These are phyloP conservation scores for Semaprochilodus insignis DNA, from an alignment of 2,797 vertebrate species.

Conservation along the genomic window DNA sequence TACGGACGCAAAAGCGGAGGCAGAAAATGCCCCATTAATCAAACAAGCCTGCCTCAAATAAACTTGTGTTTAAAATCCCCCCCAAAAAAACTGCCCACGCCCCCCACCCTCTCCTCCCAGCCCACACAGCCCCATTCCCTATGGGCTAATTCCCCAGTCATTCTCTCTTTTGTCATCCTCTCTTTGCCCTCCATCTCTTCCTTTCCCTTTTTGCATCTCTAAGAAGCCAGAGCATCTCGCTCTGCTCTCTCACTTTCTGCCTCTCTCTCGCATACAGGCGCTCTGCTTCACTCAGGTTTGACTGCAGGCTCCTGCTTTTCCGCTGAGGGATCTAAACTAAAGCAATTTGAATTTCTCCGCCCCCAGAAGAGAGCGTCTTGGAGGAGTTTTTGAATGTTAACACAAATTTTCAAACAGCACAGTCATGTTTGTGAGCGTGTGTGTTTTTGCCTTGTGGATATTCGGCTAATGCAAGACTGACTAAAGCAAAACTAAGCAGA, in stretches of 20 bases:
- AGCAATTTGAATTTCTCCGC: constrained; percentile 42
- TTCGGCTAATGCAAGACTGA: constrained; percentile 22
- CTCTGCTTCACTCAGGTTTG: constrained; percentile 41
- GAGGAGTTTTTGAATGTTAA: constrained; percentile 49
- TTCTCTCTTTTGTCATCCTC: constrained; percentile 34
- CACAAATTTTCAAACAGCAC: constrained; percentile 40
- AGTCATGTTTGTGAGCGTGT: constrained; percentile 39
- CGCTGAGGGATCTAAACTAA: constrained; percentile 45
- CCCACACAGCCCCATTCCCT: background rate
- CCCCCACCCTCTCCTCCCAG: background rate
- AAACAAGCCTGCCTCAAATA: constrained; percentile 56
- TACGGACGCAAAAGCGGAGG: constrained; percentile 46
- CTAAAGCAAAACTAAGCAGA: constrained; percentile 6
- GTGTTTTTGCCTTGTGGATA: constrained; percentile 34
- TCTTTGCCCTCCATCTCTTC: constrained; percentile 23
- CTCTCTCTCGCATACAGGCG: background rate
- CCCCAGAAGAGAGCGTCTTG: constrained; percentile 32
- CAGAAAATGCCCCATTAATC: constrained; percentile 60
- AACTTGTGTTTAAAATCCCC: constrained; percentile 53
- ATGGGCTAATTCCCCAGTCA: background rate
- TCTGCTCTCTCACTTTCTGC: constrained; percentile 1
- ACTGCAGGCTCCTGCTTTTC: constrained; percentile 43
- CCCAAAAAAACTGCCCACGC: constrained; percentile 26
- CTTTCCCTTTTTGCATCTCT: background rate
- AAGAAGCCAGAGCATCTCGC: constrained; percentile 11